Evolutionary conservation across 2,797 vertebrate genomes (phyloP).

Genomic region (Eurystomus glaucurus): DNA sequence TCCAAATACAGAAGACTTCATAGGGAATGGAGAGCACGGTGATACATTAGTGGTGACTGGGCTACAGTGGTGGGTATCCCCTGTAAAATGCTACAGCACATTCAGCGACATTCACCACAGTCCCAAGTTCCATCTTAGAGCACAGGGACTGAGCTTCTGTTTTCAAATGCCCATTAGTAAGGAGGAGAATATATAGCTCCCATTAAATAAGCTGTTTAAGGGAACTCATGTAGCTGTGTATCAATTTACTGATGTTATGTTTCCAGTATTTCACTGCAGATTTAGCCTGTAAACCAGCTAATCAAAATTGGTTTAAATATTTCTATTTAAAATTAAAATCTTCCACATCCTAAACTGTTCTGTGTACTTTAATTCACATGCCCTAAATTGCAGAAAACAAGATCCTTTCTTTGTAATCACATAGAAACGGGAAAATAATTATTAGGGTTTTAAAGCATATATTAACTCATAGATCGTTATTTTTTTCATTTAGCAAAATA

Average conservation of each 20-base stretch:
- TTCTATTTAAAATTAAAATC: constrained; percentile 81
- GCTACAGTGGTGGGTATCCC: neutral
- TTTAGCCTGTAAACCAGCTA: constrained; percentile 70
- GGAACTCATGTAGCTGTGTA: constrained; percentile 19
- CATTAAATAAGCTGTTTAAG: constrained; percentile 20
- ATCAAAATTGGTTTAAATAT: constrained; percentile 74
- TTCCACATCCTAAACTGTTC: constrained; percentile 66
- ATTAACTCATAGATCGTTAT: constrained; percentile 78
- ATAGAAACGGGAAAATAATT: constrained; percentile 80
- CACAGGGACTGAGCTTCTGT: neutral
- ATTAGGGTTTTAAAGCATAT: constrained; percentile 70
- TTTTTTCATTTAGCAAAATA: constrained; percentile 75
- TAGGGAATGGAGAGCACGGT: constrained; percentile 54
- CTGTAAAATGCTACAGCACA: neutral
- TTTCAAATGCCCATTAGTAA: constrained; percentile 11
- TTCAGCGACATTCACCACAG: neutral
- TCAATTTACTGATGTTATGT: constrained; percentile 46
- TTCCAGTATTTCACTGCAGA: constrained; percentile 55
- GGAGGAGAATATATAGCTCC: constrained; percentile 27
- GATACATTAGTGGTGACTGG: neutral
- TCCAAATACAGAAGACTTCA: constrained; percentile 47
- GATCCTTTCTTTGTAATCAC: constrained; percentile 76
- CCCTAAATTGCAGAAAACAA: constrained; percentile 57
- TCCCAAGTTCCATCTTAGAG: neutral
- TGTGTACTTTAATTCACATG: constrained; percentile 65